These are phyloP conservation scores for Rhadinocentrus ornatus DNA, from an alignment of 2,797 vertebrate species.

Conservation along the genomic window DNA sequence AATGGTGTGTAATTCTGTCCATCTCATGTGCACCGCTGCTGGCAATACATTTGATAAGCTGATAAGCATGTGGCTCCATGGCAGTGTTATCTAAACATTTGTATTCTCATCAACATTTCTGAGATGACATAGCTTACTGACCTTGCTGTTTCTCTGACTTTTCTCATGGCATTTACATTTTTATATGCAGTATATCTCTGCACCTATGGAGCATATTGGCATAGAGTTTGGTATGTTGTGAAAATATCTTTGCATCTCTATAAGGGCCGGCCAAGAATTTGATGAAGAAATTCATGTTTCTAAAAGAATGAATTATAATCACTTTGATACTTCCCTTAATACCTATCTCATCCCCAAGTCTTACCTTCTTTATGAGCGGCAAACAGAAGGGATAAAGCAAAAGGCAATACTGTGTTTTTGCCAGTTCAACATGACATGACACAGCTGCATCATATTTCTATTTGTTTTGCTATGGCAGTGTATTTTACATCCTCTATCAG, in stretches of 20 bases:
- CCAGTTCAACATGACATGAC: background rate
- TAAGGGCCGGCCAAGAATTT: background rate
- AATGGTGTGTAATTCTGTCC: constrained; percentile 83
- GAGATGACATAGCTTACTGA: background rate
- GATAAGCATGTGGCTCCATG: background rate
- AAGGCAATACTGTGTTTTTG: background rate
- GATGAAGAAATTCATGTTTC: background rate
- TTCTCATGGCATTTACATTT: background rate
- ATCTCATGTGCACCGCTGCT: background rate
- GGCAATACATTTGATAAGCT: background rate
- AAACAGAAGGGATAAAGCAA: background rate
- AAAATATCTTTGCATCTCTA: background rate
- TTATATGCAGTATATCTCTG: background rate
- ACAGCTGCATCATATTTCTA: background rate
- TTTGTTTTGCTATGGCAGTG: background rate
- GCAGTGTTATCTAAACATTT: background rate
- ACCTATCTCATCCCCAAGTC: background rate
- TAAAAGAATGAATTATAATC: background rate
- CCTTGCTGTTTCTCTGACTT: background rate
- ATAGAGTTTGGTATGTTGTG: background rate
- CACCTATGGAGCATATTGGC: background rate
- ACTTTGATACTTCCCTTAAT: background rate
- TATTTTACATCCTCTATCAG: too few species aligned
- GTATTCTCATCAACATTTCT: background rate
- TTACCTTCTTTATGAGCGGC: background rate